Evolutionary conservation across 2,797 vertebrate genomes (phyloP).

Genomic region (Hemitrygon akajei): DNA sequence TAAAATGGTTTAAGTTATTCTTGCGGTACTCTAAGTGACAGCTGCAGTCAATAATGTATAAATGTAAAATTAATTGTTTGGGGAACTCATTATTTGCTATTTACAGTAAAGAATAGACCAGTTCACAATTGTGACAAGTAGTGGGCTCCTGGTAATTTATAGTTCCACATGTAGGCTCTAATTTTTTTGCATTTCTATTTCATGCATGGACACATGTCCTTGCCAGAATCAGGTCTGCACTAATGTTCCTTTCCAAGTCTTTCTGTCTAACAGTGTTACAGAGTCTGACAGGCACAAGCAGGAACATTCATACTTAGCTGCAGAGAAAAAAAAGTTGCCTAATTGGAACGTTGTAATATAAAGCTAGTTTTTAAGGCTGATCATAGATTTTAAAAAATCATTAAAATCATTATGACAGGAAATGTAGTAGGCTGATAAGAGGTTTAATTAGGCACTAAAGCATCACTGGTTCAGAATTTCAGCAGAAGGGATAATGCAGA

Average conservation of each 20-base stretch:
- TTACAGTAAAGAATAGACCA: not conserved
- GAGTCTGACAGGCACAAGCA: not conserved
- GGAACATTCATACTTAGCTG: not conserved
- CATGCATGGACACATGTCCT: not conserved
- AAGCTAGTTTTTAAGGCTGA: not conserved
- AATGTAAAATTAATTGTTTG: not conserved
- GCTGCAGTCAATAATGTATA: not conserved
- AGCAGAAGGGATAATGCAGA: not conserved
- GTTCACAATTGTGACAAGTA: not conserved
- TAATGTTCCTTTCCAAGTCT: not conserved
- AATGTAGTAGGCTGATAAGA: not conserved
- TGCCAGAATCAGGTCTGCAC: not conserved
- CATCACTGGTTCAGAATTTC: not conserved
- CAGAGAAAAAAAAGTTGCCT: not conserved
- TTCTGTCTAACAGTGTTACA: not conserved
- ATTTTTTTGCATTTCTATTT: not conserved
- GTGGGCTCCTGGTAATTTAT: not conserved
- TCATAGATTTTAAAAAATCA: not conserved
- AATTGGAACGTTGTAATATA: not conserved
- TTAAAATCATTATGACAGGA: not conserved
- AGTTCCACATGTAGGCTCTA: not conserved
- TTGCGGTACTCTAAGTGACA: not conserved
- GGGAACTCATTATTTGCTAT: not conserved
- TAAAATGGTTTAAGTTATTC: not conserved
- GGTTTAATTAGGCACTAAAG: not conserved